phyloP scores from a whole-genome alignment of 2,797 vertebrate species.

The Danio tinwini region DNA sequence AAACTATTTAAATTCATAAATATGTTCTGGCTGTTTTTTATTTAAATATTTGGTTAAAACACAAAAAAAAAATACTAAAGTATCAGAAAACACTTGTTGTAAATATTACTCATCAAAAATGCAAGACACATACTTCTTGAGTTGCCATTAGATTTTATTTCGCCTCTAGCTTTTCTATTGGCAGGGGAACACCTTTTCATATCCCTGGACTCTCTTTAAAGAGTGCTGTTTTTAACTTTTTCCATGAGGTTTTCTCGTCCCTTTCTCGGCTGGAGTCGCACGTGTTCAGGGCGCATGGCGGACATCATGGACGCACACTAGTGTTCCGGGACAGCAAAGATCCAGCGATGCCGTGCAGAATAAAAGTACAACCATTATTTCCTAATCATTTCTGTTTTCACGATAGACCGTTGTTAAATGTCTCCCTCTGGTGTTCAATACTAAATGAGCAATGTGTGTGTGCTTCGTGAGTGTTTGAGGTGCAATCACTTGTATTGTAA shows the following conservation, averaged over 20 bases:
- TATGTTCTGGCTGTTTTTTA: neutral
- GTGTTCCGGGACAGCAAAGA: conserved; percentile 43
- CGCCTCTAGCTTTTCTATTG: neutral
- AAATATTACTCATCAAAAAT: neutral
- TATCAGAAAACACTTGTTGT: neutral
- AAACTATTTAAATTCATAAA: no score
- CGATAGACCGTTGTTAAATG: neutral
- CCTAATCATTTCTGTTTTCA: neutral
- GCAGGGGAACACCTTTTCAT: neutral
- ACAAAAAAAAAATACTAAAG: neutral
- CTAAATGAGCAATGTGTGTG: no score
- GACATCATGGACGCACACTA: conserved; percentile 54
- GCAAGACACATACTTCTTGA: neutral
- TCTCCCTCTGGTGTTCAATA: conserved; percentile 12
- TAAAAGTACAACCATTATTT: conserved; percentile 65
- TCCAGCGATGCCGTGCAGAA: conserved; percentile 49
- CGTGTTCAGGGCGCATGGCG: conserved; percentile 64
- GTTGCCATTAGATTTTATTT: neutral
- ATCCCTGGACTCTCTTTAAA: neutral
- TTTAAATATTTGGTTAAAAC: neutral
- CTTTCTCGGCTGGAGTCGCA: conserved; percentile 70
- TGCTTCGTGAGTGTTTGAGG: neutral
- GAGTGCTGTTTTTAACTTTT: neutral
- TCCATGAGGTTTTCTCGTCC: conserved; percentile 68
- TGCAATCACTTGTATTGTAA: no score